Conservation (phyloP, 2,888 invertebrate genomes). For the Chromoteleia sp. region DNA sequence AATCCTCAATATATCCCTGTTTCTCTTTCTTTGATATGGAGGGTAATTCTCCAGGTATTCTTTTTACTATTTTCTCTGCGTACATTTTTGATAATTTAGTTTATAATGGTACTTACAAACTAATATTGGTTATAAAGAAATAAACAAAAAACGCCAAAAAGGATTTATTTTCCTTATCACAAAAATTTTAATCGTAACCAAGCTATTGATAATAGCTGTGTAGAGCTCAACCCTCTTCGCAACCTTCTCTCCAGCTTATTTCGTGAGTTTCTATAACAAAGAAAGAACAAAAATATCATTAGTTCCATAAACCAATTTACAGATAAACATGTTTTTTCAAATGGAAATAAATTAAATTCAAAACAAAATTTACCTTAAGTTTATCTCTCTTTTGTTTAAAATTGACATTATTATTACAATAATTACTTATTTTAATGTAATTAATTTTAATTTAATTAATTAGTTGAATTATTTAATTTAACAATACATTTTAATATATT, state of each 20-base stretch:
- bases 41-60: conserved; percentile 85
- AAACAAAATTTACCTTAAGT: conserved; percentile 87
- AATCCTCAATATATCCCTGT: conserved; percentile 86
- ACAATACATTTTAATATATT: no score
- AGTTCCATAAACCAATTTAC: conserved; percentile 66
- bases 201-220: conserved; percentile 94
- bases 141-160: no score
- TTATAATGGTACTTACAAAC: no score
- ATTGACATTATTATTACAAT: no score
- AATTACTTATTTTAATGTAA: no score
- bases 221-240: conserved; percentile 92
- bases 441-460: no score
- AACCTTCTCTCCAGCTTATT: conserved; percentile 92
- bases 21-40: conserved; percentile 85
- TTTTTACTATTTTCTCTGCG: conserved; percentile 77
- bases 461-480: no score
- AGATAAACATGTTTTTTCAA: no score
- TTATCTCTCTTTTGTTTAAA: conserved; percentile 92
- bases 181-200: conserved; percentile 89
- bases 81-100: no score
- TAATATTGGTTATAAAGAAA: no score
- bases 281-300: conserved; percentile 33
- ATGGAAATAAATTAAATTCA: no score
- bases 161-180: conserved; percentile 80
- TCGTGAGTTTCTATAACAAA: conserved; percentile 92